A percentile compares a stretch with the other conserved stretches of the same genome.
Evolutionary conservation across 2,113 vertebrate genomes (phyloP).

Genomic region (Cranoglanis bouderius): DNA sequence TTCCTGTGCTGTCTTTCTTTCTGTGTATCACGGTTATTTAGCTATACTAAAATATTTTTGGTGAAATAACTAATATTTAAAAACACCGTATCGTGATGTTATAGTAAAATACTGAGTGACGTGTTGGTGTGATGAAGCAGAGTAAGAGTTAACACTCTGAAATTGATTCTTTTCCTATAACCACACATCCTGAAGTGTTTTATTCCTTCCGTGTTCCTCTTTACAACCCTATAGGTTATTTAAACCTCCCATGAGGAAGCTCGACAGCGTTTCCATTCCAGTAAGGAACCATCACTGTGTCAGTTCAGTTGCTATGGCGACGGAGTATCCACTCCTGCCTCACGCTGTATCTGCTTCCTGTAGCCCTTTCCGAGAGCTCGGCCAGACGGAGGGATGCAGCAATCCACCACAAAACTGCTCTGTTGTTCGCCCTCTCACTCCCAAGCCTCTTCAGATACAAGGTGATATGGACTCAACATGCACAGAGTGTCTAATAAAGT

Average conservation of each 20-base stretch:
- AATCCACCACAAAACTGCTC: slow-evolving; percentile 68
- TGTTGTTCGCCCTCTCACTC: slow-evolving; percentile 73
- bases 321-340: slow-evolving; percentile 67
- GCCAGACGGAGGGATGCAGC: slow-evolving; percentile 61
- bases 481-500: not conserved
- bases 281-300: slow-evolving; percentile 57
- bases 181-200: not conserved
- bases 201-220: slow-evolving; percentile 34
- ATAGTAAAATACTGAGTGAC: too few relatives aligned
- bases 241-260: slow-evolving; percentile 64
- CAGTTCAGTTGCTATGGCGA: slow-evolving; percentile 66
- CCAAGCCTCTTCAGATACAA: slow-evolving; percentile 74
- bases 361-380: slow-evolving; percentile 63
- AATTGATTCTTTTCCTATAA: not conserved
- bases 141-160: not conserved
- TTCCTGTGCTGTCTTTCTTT: too few relatives aligned
- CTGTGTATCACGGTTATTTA: too few relatives aligned
- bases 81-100: too few relatives aligned
- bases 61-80: too few relatives aligned
- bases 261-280: slow-evolving; percentile 57
- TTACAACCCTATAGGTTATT: slow-evolving; percentile 78
- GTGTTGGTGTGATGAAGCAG: too few relatives aligned
- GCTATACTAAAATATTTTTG: too few relatives aligned
- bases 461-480: slow-evolving; percentile 68
- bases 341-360: slow-evolving; percentile 60